Base-by-base conservation (phyloP, 2,113 vertebrate genomes). In the Syrmaticus mikado region DNA sequence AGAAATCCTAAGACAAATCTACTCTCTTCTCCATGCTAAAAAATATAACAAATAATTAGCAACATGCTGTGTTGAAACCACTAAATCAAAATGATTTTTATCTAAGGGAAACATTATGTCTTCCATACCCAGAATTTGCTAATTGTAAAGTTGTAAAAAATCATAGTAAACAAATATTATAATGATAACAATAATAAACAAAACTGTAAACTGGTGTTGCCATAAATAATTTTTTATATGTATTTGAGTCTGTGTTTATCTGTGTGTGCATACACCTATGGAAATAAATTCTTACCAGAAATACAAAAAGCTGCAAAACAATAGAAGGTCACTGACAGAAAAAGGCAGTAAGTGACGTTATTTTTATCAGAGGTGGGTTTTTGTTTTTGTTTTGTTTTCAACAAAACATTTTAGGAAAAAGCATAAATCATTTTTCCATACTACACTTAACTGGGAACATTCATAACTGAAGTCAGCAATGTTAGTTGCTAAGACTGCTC, bases 171-270 rank as follows among this genome's bases (percentile, higher is more conserved):
- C 28, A 55, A 55, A 55, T 30, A 55, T 13, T 22, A 32, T 11
- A 11, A 8, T 45, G n/a, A 66, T 60, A 61, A 27, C 25, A 2
- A 28, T 50, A 28, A 41, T 11, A 27, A 19, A 76, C 27, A 64
- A 36, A 1, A 8, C 6, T 72, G 28, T 2, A 4, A 53, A 3
- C 3, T 24, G 2, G 1, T 57, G 70, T 92, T 82, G 5, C 13
- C 6, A 27, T 32, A 43, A 68, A 43, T 40, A 15, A 18, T 41
- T 57, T 53, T 53, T 81, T 11, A 34, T 62, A 7, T 13, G 32
- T 2, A 34, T 1, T 5, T 17, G 10, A 60, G 15, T 46, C 4
- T 67, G 17, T 40, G 8, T 50, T 5, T 77, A 27, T 57, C 21
- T 65, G 3, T 58, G 20, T 55, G 22, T 53, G 13, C 20, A 18